These are phyloP conservation scores for Corapipo altera DNA, from an alignment of 2,113 vertebrate species.

Conservation along the genomic window DNA sequence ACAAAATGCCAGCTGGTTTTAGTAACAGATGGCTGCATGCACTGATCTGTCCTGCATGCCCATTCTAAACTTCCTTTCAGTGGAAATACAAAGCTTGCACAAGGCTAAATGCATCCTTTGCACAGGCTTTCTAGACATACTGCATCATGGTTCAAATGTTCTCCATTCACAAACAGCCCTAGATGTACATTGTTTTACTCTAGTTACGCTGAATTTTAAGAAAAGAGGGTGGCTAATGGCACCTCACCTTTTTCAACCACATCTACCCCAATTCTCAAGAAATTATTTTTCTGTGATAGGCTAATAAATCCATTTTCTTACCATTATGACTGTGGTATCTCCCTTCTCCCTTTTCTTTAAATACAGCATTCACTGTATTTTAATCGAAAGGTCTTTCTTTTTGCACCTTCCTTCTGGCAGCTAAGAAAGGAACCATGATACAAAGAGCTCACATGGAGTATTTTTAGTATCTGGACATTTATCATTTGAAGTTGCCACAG, in stretches of 20 bases:
- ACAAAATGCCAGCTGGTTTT: conserved; percentile 56
- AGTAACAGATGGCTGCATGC: conserved; percentile 40
- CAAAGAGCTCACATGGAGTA: neutral
- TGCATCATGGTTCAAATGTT: neutral
- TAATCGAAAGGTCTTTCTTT: neutral
- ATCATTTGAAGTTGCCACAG: conserved; percentile 32
- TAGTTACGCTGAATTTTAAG: neutral
- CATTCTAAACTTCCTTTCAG: conserved; percentile 35
- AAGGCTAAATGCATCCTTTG: neutral
- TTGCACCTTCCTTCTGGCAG: neutral
- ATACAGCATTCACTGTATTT: neutral
- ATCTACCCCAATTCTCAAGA: neutral
- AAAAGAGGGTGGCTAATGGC: neutral
- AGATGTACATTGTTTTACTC: neutral
- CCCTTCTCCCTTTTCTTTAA: neutral
- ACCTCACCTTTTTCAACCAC: neutral
- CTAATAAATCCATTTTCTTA: neutral
- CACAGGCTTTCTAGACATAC: neutral
- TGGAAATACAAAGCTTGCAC: conserved; percentile 25
- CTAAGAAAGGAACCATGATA: neutral
- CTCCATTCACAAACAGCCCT: neutral
- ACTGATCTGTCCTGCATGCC: conserved; percentile 36
- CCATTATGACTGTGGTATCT: neutral
- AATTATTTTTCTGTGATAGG: neutral
- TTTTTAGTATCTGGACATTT: neutral